Evolutionary conservation across 2,113 vertebrate genomes (phyloP).

Genomic region (Gorsachius goisagi): DNA sequence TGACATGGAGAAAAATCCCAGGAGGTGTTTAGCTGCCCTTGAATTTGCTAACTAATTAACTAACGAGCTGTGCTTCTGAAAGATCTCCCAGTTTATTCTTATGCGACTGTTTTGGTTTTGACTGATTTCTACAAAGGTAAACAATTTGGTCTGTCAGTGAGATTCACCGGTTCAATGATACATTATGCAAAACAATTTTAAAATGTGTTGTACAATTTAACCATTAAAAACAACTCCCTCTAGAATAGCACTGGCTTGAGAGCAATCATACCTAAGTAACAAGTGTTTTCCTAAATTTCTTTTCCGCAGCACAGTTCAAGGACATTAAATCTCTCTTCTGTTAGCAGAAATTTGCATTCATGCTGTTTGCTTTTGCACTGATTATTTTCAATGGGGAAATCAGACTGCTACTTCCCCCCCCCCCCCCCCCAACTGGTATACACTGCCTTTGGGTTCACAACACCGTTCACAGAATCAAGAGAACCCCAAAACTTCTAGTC

Average conservation of each 20-base stretch:
- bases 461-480: not conserved
- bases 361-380: not conserved
- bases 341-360: constrained; percentile 8
- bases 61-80: not conserved
- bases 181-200: not conserved
- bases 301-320: constrained; percentile 17
- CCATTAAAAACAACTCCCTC: not conserved
- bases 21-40: not conserved
- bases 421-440: not conserved
- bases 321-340: not conserved
- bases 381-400: not conserved
- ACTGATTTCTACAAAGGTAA: not conserved
- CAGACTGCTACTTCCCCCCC: not conserved
- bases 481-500: not conserved
- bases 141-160: not conserved
- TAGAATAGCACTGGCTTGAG: not conserved
- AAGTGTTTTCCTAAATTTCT: not conserved
- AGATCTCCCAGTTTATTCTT: not conserved
- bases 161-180: not conserved
- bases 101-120: not conserved
- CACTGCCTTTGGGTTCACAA: not conserved
- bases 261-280: not conserved
- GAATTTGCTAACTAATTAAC: not conserved
- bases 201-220: not conserved
- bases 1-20: not conserved